phyloP scores from a whole-genome alignment of 64 coral and sea anemone genomes.

The Pocillopora damicornis region DNA sequence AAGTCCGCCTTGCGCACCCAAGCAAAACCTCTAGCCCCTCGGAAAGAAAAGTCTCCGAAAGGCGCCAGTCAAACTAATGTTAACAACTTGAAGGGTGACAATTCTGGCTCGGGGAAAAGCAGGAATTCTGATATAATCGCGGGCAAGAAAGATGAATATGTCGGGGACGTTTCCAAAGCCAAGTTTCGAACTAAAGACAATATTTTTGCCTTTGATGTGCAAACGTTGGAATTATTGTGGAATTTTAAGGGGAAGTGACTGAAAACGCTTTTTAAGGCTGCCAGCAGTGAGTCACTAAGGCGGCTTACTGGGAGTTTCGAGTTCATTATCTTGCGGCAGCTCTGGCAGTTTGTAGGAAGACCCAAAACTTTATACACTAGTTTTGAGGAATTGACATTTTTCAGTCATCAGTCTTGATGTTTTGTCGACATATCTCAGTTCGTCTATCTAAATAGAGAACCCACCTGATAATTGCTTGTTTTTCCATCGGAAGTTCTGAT shows the following conservation, averaged over 20 bases:
- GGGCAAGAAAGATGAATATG: not conserved
- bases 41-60: not conserved
- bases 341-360: no score
- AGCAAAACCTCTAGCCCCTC: no score
- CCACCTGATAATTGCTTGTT: no score
- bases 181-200: slow-evolving; percentile 22
- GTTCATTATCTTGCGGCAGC: not conserved
- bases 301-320: not conserved
- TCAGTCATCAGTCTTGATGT: no score
- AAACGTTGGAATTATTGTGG: slow-evolving; percentile 34
- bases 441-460: no score
- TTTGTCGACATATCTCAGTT: no score
- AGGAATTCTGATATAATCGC: not conserved
- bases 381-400: no score
- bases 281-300: not conserved
- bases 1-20: not conserved
- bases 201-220: slow-evolving; percentile 24
- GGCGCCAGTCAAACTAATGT: not conserved
- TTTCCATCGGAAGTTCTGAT: no score
- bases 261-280: not conserved
- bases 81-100: not conserved
- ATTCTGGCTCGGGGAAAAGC: no score
- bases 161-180: not conserved
- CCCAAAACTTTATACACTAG: no score
- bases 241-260: slow-evolving; percentile 27